A percentile compares a stretch with the other conserved stretches of the same genome.
These are phyloP conservation scores for Phodopus roborovskii DNA, from an alignment of 2,113 vertebrate genomes.

Conservation along the genomic window DNA sequence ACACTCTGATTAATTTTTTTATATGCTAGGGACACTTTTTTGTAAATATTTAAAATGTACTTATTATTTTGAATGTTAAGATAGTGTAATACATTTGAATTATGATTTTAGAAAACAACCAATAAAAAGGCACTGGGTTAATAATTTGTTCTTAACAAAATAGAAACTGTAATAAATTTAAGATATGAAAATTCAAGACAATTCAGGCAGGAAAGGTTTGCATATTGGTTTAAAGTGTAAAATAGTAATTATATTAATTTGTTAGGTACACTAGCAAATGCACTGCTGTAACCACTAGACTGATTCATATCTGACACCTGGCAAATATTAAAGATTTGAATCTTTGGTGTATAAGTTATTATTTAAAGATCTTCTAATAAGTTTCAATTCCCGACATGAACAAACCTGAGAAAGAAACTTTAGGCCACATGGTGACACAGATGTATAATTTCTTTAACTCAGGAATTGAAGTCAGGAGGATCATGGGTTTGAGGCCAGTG, in stretches of 20 bases:
- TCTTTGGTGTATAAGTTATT: no score
- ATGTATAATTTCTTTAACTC: background rate
- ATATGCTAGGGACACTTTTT: background rate
- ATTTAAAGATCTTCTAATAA: background rate
- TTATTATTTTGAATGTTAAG: background rate
- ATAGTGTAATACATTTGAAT: background rate
- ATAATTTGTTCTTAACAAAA: background rate
- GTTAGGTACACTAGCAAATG: background rate
- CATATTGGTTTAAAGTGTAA: background rate
- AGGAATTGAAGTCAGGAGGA: background rate
- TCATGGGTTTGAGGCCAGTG: background rate
- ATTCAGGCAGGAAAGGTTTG: background rate
- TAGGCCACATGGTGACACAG: background rate
- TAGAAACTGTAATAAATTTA: conserved; percentile 4
- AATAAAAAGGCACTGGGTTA: background rate
- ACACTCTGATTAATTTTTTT: conserved; percentile 5
- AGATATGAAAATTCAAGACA: background rate
- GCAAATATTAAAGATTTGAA: background rate
- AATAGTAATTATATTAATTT: background rate
- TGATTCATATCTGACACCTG: background rate
- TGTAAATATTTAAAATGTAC: background rate
- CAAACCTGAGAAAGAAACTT: background rate
- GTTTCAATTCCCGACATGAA: background rate
- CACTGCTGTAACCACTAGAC: background rate
- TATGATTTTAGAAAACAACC: conserved; percentile 1